Conservation (phyloP, 2,113 vertebrate species). For the Murina feae region DNA sequence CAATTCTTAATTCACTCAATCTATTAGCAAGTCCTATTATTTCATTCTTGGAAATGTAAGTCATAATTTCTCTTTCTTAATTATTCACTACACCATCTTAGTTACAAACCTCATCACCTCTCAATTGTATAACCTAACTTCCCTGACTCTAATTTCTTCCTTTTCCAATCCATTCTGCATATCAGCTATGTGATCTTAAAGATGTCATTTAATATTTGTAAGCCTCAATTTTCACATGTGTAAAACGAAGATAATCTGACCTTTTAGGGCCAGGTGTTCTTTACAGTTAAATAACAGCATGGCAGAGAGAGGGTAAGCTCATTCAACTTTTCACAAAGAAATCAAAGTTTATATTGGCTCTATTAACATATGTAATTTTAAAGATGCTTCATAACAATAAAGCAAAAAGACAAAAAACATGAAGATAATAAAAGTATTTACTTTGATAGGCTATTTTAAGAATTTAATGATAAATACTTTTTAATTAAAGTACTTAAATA, state of each 20-base stretch:
- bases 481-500: background rate
- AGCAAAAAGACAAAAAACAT: background rate
- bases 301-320: constrained; percentile 30
- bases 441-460: background rate
- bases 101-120: background rate
- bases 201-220: background rate
- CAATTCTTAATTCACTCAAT: background rate
- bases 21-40: background rate
- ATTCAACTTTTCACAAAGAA: constrained; percentile 49
- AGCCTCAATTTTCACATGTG: background rate
- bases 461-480: background rate
- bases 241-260: background rate
- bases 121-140: background rate
- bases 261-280: constrained; percentile 72
- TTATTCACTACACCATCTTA: background rate
- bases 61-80: background rate
- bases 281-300: constrained; percentile 48
- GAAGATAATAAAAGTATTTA: background rate
- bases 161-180: background rate
- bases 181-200: background rate
- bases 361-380: constrained; percentile 31
- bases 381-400: background rate
- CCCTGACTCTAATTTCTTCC: background rate
- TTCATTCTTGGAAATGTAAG: background rate
- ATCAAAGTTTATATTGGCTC: background rate